A percentile compares a stretch with the other conserved stretches of the same genome.
Conservation (phyloP, 2,113 vertebrate genomes). For the Pituophis catenifer region DNA sequence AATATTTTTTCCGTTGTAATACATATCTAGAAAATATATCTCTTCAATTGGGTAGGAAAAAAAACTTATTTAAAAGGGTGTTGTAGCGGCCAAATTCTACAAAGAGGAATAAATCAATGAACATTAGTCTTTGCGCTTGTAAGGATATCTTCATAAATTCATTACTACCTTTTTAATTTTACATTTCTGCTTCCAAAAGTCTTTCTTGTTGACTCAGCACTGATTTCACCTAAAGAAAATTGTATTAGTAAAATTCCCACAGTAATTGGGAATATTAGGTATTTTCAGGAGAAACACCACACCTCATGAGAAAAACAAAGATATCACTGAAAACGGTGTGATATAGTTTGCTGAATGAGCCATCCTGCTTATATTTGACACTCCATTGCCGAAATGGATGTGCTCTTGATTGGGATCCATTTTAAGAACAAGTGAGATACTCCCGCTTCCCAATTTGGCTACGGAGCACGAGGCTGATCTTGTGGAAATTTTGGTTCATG, state of each 20-base stretch:
- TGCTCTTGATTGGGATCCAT: neutral
- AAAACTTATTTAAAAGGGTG: neutral
- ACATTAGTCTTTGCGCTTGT: neutral
- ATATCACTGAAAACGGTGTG: neutral
- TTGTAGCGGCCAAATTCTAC: neutral
- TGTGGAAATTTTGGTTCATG: neutral
- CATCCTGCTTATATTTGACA: neutral
- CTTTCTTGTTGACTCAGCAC: neutral
- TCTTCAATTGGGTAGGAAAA: neutral
- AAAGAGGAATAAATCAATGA: neutral
- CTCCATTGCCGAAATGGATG: neutral
- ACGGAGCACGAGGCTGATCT: neutral
- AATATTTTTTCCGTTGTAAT: neutral
- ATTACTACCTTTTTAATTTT: neutral
- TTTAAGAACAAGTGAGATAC: neutral
- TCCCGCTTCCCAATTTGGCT: neutral
- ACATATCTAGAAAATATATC: neutral
- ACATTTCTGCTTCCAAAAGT: neutral
- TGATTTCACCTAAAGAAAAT: neutral
- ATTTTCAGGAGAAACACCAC: neutral
- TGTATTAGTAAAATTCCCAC: neutral
- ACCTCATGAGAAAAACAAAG: neutral
- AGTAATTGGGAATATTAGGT: neutral
- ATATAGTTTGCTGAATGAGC: neutral
- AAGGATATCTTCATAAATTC: neutral